Evolutionary conservation across 2,888 invertebrate species (phyloP).

Genomic region (Hemistola chrysoprasaria): DNA sequence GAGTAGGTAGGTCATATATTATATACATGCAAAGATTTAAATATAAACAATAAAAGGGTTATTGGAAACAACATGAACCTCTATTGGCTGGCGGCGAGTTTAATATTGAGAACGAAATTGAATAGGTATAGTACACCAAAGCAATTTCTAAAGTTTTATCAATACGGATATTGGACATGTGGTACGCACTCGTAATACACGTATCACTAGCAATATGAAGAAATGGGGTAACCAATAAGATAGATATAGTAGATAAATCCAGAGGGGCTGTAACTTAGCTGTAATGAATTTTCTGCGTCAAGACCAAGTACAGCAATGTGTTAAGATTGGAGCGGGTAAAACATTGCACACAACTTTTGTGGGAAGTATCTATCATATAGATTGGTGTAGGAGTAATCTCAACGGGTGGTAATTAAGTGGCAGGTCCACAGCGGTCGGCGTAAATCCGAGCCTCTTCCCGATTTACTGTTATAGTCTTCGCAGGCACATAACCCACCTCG

Average conservation of each 20-base stretch:
- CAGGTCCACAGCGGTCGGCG: constrained; percentile 46
- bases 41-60: no score
- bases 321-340: constrained; percentile 36
- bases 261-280: no score
- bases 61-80: no score
- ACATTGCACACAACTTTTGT: constrained; percentile 13
- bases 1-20: no score
- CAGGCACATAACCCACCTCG: constrained; percentile 50
- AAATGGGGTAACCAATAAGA: constrained; percentile 30
- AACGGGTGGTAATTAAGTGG: constrained; percentile 69
- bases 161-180: constrained; percentile 15
- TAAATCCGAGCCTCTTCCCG: constrained; percentile 71
- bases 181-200: constrained; percentile 6
- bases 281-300: no score
- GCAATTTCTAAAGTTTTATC: constrained; percentile 7
- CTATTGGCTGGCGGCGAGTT: neutral
- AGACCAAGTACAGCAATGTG: constrained; percentile 41
- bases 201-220: constrained; percentile 20
- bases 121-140: neutral
- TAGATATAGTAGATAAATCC: no score
- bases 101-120: neutral
- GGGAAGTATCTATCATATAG: no score
- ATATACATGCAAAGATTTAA: no score
- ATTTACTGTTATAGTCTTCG: constrained; percentile 73
- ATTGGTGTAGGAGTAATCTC: constrained; percentile 52